Conservation (phyloP, 2,888 invertebrate species). For the Incurvaria masculella region DNA sequence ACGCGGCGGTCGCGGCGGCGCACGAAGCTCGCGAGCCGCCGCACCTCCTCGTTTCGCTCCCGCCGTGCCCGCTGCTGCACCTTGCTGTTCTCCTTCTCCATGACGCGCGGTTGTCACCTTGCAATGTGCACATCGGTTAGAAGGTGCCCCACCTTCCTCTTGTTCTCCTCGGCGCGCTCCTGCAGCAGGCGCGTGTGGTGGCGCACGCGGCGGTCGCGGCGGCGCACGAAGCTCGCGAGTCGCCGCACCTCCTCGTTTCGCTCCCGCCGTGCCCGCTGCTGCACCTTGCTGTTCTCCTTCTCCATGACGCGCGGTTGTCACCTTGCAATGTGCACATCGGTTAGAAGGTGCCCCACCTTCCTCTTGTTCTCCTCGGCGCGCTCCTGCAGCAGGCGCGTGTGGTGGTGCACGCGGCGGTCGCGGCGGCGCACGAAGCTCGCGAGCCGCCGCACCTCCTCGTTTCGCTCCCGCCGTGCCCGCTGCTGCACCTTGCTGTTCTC, state of each 20-base stretch:
- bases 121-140: too few relatives aligned
- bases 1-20: slow-evolving; percentile 94
- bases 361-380: slow-evolving; percentile 73
- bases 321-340: too few relatives aligned
- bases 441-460: slow-evolving; percentile 90
- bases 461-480: slow-evolving; percentile 87
- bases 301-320: slow-evolving; percentile 85
- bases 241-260: slow-evolving; percentile 94
- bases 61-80: slow-evolving; percentile 84
- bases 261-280: slow-evolving; percentile 86
- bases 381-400: slow-evolving; percentile 69
- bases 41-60: slow-evolving; percentile 92
- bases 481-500: slow-evolving; percentile 94
- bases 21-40: slow-evolving; percentile 89
- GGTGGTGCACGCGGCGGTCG: slow-evolving; percentile 83
- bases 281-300: slow-evolving; percentile 93
- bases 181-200: slow-evolving; percentile 68
- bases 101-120: slow-evolving; percentile 80
- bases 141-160: slow-evolving; percentile 53
- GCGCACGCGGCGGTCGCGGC: slow-evolving; percentile 88
- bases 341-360: too few relatives aligned
- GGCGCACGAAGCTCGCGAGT: slow-evolving; percentile 89
- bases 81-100: slow-evolving; percentile 97
- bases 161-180: slow-evolving; percentile 76
- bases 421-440: slow-evolving; percentile 93